These are phyloP conservation scores for Neodiprion pinetum DNA, from an alignment of 1,140 invertebrate species.

Conservation along the genomic window DNA sequence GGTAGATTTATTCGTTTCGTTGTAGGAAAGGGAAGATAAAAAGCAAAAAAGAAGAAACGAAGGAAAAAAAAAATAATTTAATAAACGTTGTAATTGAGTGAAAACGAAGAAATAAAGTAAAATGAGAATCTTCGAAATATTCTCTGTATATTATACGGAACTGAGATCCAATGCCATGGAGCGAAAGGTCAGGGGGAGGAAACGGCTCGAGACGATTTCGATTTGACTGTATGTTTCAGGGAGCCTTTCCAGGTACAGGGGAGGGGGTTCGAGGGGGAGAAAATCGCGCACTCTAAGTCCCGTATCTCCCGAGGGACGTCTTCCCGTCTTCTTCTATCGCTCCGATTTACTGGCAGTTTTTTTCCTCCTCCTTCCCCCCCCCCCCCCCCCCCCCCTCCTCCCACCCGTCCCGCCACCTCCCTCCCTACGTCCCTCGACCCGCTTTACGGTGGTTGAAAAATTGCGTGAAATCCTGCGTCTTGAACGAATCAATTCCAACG, in stretches of 20 bases:
- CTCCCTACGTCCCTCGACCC: neutral
- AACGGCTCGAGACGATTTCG: neutral
- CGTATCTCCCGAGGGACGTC: slow-evolving; percentile 3
- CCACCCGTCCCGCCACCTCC: too few relatives aligned
- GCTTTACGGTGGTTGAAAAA: neutral
- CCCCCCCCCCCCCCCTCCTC: too few relatives aligned
- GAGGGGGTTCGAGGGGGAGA: neutral
- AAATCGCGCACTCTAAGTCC: slow-evolving; percentile 4
- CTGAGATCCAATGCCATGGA: neutral
- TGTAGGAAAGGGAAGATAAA: too few relatives aligned
- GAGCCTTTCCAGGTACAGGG: neutral
- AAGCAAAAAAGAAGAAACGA: too few relatives aligned
- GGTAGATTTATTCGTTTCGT: too few relatives aligned
- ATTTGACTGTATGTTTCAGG: neutral
- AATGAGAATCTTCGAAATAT: neutral
- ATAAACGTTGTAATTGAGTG: neutral
- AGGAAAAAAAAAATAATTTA: too few relatives aligned
- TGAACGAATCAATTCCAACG: slow-evolving; percentile 3
- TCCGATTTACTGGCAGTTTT: neutral
- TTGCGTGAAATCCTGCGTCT: neutral
- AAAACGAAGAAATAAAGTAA: neutral
- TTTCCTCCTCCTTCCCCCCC: neutral
- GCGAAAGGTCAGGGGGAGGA: neutral
- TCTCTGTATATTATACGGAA: neutral
- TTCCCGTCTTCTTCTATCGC: neutral